A percentile compares a stretch with the other conserved stretches of the same genome.
These are phyloP conservation scores for Acanthococcus lagerstroemiae DNA, from an alignment of 2,888 invertebrate genomes.

Conservation along the genomic window DNA sequence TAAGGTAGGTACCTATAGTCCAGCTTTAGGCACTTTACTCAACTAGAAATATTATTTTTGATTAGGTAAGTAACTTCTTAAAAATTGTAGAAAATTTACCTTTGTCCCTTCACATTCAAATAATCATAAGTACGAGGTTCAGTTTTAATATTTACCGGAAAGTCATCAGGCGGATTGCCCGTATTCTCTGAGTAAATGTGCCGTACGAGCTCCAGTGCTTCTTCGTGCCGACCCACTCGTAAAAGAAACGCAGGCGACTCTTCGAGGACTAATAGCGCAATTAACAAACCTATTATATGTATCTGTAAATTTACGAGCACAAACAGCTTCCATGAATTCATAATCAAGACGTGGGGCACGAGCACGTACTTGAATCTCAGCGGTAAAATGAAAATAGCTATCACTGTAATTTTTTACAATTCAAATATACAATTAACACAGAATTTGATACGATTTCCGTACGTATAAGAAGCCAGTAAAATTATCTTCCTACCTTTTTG, in stretches of 20 bases:
- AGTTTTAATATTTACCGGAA: conserved; percentile 58
- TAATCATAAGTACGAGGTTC: too few species aligned
- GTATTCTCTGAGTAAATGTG: conserved; percentile 57
- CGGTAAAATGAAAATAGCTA: conserved; percentile 65
- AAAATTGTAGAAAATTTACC: too few species aligned
- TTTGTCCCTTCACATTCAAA: too few species aligned
- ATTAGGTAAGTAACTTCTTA: too few species aligned
- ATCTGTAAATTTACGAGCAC: conserved; percentile 49
- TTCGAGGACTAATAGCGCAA: conserved; percentile 51
- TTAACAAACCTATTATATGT: conserved; percentile 53
- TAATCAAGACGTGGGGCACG: conserved; percentile 36
- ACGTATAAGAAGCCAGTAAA: background rate
- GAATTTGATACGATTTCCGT: background rate
- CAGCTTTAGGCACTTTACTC: too few species aligned
- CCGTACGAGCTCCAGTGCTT: conserved; percentile 54
- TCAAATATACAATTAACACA: background rate
- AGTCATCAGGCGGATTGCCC: conserved; percentile 51
- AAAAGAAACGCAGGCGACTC: conserved; percentile 73
- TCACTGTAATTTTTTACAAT: conserved; percentile 50
- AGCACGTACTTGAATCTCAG: conserved; percentile 38
- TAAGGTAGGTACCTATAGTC: too few species aligned
- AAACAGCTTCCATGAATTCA: conserved; percentile 47
- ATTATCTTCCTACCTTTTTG: too few species aligned
- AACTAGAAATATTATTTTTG: too few species aligned
- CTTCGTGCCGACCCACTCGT: conserved; percentile 54